phyloP scores from a whole-genome alignment of 2,113 vertebrate genomes.

The Cricetomys ansorgei region DNA sequence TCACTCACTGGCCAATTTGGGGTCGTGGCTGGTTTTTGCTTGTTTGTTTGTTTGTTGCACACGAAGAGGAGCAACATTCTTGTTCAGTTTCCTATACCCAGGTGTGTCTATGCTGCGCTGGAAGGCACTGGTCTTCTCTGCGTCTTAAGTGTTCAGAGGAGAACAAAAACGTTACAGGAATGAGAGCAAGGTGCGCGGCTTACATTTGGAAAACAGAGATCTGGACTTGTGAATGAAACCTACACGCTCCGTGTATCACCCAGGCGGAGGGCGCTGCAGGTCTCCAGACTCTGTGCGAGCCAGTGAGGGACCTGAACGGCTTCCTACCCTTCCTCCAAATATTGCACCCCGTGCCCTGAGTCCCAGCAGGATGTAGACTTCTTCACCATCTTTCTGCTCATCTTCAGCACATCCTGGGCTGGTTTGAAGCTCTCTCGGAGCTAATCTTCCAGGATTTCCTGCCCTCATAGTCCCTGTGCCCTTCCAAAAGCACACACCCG shows the following conservation, averaged over 20 bases:
- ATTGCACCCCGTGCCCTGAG: background rate
- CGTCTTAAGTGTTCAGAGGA: background rate
- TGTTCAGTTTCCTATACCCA: background rate
- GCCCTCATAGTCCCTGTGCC: background rate
- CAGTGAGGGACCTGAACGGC: background rate
- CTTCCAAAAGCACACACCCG: conserved; percentile 45
- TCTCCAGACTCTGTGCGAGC: background rate
- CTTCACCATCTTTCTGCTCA: conserved; percentile 8
- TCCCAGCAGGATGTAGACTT: background rate
- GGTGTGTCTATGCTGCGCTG: background rate
- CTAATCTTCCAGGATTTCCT: background rate
- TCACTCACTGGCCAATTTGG: conserved; percentile 19
- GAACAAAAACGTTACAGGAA: background rate
- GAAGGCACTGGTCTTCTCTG: background rate
- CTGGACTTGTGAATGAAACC: background rate
- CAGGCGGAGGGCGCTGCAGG: background rate
- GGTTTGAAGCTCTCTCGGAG: background rate
- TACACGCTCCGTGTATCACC: background rate
- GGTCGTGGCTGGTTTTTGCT: background rate
- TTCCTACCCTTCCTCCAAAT: background rate
- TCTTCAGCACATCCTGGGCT: conserved; percentile 47
- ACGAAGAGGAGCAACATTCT: background rate
- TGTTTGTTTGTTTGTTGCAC: too few relatives aligned
- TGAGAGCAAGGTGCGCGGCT: background rate
- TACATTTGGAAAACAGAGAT: background rate